phyloP scores from a whole-genome alignment of 2,888 invertebrate species.

The Aplocera efformata region DNA sequence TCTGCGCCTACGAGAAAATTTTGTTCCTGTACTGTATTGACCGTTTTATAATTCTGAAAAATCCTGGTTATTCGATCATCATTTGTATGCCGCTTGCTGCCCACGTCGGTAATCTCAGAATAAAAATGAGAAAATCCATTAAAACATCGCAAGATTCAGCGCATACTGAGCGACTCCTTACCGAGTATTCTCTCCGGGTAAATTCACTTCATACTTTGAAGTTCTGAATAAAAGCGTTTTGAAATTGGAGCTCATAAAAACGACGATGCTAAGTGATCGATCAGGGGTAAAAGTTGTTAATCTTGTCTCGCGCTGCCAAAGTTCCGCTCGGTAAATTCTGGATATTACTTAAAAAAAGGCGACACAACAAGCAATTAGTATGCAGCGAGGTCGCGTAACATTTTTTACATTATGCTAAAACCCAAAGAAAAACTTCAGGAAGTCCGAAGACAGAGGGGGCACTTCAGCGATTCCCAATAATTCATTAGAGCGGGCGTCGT shows the following conservation, averaged over 20 bases:
- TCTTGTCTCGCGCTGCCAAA: constrained; percentile 62
- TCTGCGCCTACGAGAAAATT: constrained; percentile 12
- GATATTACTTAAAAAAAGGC: constrained; percentile 59
- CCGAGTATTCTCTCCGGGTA: constrained; percentile 33
- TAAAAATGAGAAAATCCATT: constrained; percentile 68
- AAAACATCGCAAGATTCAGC: constrained; percentile 59
- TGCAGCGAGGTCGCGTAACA: constrained; percentile 70
- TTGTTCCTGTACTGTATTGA: constrained; percentile 15
- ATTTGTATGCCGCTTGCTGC: constrained; percentile 57
- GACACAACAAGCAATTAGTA: constrained; percentile 79
- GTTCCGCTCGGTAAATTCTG: constrained; percentile 60
- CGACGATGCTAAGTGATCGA: constrained; percentile 67
- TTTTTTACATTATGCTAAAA: constrained; percentile 79
- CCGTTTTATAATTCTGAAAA: constrained; percentile 4
- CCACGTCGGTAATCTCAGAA: constrained; percentile 58
- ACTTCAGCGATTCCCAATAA: constrained; percentile 76
- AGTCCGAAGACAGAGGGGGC: constrained; percentile 55
- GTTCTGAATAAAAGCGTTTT: constrained; percentile 48
- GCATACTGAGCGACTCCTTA: constrained; percentile 56
- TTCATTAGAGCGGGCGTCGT: constrained; percentile 75
- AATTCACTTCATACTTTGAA: constrained; percentile 43
- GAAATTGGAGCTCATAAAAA: constrained; percentile 58
- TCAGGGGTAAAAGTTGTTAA: constrained; percentile 72
- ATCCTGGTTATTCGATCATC: constrained; percentile 26
- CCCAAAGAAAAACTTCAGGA: constrained; percentile 70